Evolutionary conservation across 2,888 invertebrate genomes (phyloP).

Genomic region (Cordylochernes scorpioides): DNA sequence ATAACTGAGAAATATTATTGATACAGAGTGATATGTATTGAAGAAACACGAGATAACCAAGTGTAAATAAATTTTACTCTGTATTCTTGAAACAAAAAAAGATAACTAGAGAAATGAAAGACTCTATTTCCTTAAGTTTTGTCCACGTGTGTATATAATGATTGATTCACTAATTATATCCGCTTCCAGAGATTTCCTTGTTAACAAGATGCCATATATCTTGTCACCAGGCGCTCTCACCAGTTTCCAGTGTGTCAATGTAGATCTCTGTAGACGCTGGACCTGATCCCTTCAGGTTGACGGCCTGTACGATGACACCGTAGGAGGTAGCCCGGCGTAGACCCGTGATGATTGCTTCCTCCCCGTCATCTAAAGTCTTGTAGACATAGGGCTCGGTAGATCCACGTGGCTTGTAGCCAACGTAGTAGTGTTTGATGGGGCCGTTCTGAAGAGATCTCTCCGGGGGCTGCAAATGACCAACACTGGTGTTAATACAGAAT

Average conservation of each 20-base stretch:
- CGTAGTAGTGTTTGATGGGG: conserved; percentile 13
- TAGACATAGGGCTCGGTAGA: conserved; percentile 10
- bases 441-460: conserved; percentile 11
- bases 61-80: too few species aligned
- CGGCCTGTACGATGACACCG: conserved; percentile 14
- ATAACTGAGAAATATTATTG: too few species aligned
- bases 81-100: too few species aligned
- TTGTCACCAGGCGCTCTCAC: conserved; percentile 4
- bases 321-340: conserved; percentile 13
- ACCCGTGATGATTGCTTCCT: conserved; percentile 12
- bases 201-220: too few species aligned
- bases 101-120: too few species aligned
- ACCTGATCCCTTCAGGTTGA: conserved; percentile 14
- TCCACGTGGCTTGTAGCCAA: conserved; percentile 11
- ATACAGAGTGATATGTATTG: too few species aligned
- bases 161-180: too few species aligned
- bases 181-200: too few species aligned
- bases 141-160: too few species aligned
- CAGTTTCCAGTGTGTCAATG: conserved; percentile 13
- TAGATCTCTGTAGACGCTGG: conserved; percentile 14
- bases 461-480: conserved; percentile 6
- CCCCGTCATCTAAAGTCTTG: conserved; percentile 9
- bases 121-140: too few species aligned
- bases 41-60: too few species aligned
- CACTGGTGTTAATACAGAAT: not conserved